These are phyloP conservation scores for Dascillus cervinus DNA, from an alignment of 2,888 invertebrate genomes.

Conservation along the genomic window DNA sequence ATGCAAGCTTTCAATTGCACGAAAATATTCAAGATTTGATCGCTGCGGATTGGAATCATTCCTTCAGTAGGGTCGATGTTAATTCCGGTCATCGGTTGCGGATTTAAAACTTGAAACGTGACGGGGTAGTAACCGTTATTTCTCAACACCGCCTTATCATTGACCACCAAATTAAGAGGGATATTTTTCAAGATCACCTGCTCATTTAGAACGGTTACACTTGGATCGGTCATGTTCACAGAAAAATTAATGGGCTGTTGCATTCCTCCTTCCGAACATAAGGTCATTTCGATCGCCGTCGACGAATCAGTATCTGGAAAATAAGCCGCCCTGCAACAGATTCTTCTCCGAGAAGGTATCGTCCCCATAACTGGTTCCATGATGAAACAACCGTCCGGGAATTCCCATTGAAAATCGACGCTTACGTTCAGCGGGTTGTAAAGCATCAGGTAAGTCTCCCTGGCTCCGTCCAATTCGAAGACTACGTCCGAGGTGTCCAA, in stretches of 20 bases:
- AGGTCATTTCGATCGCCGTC: conserved; percentile 27
- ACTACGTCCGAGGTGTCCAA: conserved; percentile 29
- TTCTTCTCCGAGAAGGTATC: conserved; percentile 46
- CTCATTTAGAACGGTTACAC: conserved; percentile 11
- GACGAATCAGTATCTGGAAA: conserved; percentile 22
- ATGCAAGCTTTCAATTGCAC: conserved; percentile 11
- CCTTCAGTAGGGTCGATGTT: conserved; percentile 23
- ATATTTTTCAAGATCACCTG: conserved; percentile 29
- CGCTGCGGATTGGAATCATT: conserved; percentile 21
- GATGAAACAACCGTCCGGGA: conserved; percentile 44
- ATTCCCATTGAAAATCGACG: conserved; percentile 44
- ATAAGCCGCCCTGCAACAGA: conserved; percentile 43
- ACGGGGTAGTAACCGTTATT: conserved; percentile 9
- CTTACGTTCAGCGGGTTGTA: conserved; percentile 49
- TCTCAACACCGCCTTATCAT: conserved; percentile 12
- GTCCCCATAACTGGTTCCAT: conserved; percentile 48
- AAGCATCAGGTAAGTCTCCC: conserved; percentile 43
- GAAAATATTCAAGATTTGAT: conserved; percentile 23
- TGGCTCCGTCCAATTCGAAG: conserved; percentile 34
- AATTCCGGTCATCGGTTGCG: conserved; percentile 21
- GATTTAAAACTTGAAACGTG: conserved; percentile 19
- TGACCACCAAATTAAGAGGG: conserved; percentile 34
- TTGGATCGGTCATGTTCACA: conserved; percentile 15
- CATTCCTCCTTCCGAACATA: conserved; percentile 33
- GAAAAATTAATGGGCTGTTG: conserved; percentile 16